Evolutionary conservation across 2,888 invertebrate genomes (phyloP).

Genomic region (Lapara coniferarum): DNA sequence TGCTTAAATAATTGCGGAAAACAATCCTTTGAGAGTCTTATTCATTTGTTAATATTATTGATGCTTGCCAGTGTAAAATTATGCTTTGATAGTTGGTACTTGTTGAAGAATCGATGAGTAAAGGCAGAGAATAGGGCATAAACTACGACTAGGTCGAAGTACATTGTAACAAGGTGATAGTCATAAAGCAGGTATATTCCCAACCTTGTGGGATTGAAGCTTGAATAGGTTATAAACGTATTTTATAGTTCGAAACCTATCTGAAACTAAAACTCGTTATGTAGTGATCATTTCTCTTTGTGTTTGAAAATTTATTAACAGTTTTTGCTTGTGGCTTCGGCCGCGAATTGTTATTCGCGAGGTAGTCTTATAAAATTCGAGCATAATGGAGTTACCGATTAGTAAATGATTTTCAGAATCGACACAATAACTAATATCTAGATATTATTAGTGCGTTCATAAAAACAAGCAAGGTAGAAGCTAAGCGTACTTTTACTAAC

Average conservation of each 20-base stretch:
- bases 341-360: no score
- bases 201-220: constrained; percentile 26
- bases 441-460: no score
- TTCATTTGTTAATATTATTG: not conserved
- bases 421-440: no score
- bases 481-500: no score
- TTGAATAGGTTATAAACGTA: constrained; percentile 37
- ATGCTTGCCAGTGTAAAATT: no score
- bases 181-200: not conserved
- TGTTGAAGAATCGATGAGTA: not conserved
- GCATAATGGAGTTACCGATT: no score
- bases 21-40: no score
- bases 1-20: no score
- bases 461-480: no score
- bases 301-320: not conserved
- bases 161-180: not conserved
- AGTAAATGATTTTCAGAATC: no score
- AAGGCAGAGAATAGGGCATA: not conserved
- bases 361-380: no score
- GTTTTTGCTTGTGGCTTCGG: not conserved
- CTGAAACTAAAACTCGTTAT: not conserved
- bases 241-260: constrained; percentile 38
- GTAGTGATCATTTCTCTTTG: not conserved
- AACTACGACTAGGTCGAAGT: not conserved
- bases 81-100: not conserved